Base-by-base conservation (phyloP, 2,113 vertebrate genomes). In the Tretioscincus oriximinensis region DNA sequence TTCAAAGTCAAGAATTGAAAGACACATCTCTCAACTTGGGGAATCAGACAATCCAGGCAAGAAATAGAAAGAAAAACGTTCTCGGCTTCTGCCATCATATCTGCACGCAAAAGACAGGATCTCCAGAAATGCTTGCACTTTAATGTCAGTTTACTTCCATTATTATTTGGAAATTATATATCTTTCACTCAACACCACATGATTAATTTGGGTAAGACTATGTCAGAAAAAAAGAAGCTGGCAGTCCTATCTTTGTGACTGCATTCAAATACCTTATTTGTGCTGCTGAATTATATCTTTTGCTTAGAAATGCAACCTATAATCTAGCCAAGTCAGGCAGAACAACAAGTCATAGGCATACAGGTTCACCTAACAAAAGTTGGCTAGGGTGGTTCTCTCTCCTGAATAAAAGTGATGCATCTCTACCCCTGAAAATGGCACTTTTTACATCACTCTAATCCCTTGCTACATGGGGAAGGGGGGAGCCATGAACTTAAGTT, bases 251-350 rank as follows among this genome's bases (percentile, higher is more conserved):
- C 70, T 35, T 24, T 28, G 0, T 2, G 35, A 1, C 83, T 51
- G 16, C 75, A 45, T 63, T 73, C 76, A 45, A 76, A 78, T 81
- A 70, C 72, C 41, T 83, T 77, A 18, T 69, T 26, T 26, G 8
- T 6, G 68, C 72, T 35, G 67, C 51, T 91, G 76, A 20, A 84
- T 88, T 83, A 89, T 82, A 73, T 89, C 88, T 84, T n/a, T 79
- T 68, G 68, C 1, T 16, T 74, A 4, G 7, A 63, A 67, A 68
- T 31, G 70, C 61, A 76, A 47, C 74, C 78, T 87, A 68, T 72
- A 64, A 47, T 35, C 41, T 60, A 29, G n/a, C 70, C 47, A 26
- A 73, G 14, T n/a, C 51, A 60, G 49, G 64, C 20, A 60, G 78
- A 45, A 74, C 51, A 61, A 60, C 49, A 61, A 12, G 63, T 71